phyloP scores from a whole-genome alignment of 2,113 vertebrate species.

The Pavo muticus region DNA sequence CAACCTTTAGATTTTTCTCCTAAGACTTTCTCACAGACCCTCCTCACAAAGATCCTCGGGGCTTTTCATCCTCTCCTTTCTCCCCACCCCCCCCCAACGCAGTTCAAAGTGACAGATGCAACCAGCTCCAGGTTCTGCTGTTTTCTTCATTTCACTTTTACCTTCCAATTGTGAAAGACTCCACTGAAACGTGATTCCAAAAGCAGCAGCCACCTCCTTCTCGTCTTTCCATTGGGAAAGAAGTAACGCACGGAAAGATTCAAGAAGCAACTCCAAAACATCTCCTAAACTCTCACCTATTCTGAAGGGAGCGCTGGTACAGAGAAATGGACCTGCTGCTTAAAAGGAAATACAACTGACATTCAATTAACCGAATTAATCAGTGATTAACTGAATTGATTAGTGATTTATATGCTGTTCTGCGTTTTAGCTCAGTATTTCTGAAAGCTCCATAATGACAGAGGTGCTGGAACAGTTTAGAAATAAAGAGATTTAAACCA shows the following conservation, averaged over 20 bases:
- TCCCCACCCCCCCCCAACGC: background rate
- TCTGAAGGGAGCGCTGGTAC: background rate
- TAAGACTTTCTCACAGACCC: constrained; percentile 74
- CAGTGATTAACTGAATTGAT: background rate
- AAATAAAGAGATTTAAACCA: background rate
- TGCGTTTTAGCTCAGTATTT: background rate
- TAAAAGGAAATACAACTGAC: background rate
- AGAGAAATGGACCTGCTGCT: background rate
- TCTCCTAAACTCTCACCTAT: background rate
- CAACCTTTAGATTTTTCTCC: constrained; percentile 66
- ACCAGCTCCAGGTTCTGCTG: constrained; percentile 12
- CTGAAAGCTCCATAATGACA: background rate
- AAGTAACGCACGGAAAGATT: background rate
- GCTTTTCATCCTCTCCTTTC: constrained; percentile 58
- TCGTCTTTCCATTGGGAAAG: background rate
- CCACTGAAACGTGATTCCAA: background rate
- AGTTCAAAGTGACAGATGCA: constrained; percentile 60
- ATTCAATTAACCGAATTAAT: background rate
- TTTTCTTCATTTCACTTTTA: constrained; percentile 25
- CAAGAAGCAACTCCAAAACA: background rate
- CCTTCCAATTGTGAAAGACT: background rate
- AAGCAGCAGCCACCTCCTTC: background rate
- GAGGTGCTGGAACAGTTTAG: background rate
- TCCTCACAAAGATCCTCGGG: constrained; percentile 64
- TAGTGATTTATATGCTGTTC: background rate